Base-by-base conservation (phyloP, 2,888 invertebrate genomes). In the Drosophila hawaiiensis region DNA sequence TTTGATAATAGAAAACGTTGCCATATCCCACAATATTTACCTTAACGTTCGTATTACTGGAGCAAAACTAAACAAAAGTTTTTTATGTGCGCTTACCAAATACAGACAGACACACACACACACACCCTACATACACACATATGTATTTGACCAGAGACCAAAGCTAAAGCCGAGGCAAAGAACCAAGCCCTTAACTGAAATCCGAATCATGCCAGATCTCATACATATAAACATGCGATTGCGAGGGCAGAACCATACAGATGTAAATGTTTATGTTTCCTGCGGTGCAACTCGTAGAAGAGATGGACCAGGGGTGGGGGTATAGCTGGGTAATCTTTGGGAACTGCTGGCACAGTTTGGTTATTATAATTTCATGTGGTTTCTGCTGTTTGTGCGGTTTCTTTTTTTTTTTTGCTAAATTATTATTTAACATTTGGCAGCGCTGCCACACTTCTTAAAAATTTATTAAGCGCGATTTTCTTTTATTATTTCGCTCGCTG, bases 181-280 rank as follows among this genome's bases (percentile, higher is more conserved):
- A 53, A 16, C 49, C 29, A 43, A 43, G 35, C 56, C 25, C 49
- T 49, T 19, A 53, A 31, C 33, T 61, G 43, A 66, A 68, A 61
- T 52, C 50, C 47, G 41, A 47, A 41, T 16, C 29, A 56, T 16
- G n/a, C 22, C 43, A 68, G 52, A 73, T 58, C 73, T 83, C 80
- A 71, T 80, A 65, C 78, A 80, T 78, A 73, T 78, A 73, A 76
- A 76, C 60, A 73, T 83, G 72, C 65, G 78, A 72, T 65, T 80
- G 64, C 54, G 41, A 37, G 54, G 68, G 43, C 58, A 58, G 53
- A 67, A 53, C 68, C 83, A 84, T 82, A 73, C 76, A 87, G 79
- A 84, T 84, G 85, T 83, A 84, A 84, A 88, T 88, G 73, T 85
- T 85, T 88, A 79, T 83, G 88, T 76, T 77, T 85, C 88, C 88